A percentile compares a stretch with the other conserved stretches of the same genome.
Conservation (phyloP, 2,888 invertebrate genomes). For the Agrochola lychnidis region DNA sequence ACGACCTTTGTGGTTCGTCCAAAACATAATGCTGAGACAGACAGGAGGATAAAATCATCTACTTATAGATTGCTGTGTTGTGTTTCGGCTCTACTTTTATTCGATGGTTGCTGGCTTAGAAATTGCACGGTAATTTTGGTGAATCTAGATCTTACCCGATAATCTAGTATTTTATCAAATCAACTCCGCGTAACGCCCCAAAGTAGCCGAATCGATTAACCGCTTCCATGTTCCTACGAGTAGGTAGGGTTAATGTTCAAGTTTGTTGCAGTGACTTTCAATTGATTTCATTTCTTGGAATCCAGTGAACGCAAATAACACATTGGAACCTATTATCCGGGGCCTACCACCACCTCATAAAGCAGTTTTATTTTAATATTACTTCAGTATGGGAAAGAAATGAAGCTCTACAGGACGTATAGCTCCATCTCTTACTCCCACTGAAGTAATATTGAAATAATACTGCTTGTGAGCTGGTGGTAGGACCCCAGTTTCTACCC, state of each 20-base stretch:
- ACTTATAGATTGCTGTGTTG: not conserved
- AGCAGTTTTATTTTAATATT: too few relatives aligned
- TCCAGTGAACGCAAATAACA: too few relatives aligned
- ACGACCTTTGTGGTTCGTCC: not conserved
- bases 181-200: too few relatives aligned
- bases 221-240: not conserved
- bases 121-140: not conserved
- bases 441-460: too few relatives aligned
- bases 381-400: too few relatives aligned
- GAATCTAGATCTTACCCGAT: not conserved
- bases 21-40: too few relatives aligned
- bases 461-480: too few relatives aligned
- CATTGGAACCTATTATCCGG: not conserved
- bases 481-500: not conserved
- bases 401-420: too few relatives aligned
- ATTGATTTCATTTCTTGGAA: not conserved
- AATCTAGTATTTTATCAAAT: not conserved
- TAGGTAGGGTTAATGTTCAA: not conserved
- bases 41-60: too few relatives aligned
- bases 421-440: too few relatives aligned
- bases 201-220: not conserved
- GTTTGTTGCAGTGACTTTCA: not conserved
- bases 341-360: too few relatives aligned
- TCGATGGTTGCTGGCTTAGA: not conserved
- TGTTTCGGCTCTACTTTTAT: not conserved